Evolutionary conservation across 2,888 invertebrate species (phyloP), one percentile per base, ranked within the genome.

Genomic region (Keiferia lycopersicella): DNA sequence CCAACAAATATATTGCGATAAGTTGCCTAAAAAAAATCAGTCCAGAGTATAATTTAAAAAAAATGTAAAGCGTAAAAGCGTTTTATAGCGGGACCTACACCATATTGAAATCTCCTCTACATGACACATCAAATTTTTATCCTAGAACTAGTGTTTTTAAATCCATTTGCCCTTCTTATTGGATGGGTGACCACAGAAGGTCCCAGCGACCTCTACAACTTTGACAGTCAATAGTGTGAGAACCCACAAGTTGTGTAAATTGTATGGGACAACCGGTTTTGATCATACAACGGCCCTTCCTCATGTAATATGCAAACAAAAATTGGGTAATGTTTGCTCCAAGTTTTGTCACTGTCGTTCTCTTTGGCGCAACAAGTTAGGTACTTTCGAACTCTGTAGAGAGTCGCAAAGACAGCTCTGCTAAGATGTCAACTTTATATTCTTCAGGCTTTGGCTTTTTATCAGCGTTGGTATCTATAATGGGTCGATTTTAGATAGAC

Each of bases 211-310:
- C 45, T 45, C 45, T 16, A 45, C 45, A 4, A 26, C 12, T 57
- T 57, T 57, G 57, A 57, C 57, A 57, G 57, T 38, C 57, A 34
- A 57, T 16, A 57, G 38, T 22, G 57, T 16, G 57, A 38, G 53
- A 53, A 53, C 30, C 14, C 12, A 26, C 26, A 26, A n/a, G n/a
- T 26, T 53, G 22, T 26, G 26, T 20, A 53, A 22, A 26, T 53
- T 22, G n/a, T 53, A 53, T 20, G 30, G 20, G n/a, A 20, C 18
- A 53, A 53, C 53, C 30, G 26, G 53, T 53, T 50, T 30, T 30
- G 20, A 12, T 26, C 53, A 53, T 12, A 53, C 18, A 26, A 12
- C 7, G 12, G 53, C 53, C 53, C 53, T 53, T 53, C 26, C 53
- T 53, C 26, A 11, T 22, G 20, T 20, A 50, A 50, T 20, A 50